Evolutionary conservation across 1,140 invertebrate genomes (phyloP), one percentile per base, ranked within the genome.

Genomic region (Hycleus cichorii): DNA sequence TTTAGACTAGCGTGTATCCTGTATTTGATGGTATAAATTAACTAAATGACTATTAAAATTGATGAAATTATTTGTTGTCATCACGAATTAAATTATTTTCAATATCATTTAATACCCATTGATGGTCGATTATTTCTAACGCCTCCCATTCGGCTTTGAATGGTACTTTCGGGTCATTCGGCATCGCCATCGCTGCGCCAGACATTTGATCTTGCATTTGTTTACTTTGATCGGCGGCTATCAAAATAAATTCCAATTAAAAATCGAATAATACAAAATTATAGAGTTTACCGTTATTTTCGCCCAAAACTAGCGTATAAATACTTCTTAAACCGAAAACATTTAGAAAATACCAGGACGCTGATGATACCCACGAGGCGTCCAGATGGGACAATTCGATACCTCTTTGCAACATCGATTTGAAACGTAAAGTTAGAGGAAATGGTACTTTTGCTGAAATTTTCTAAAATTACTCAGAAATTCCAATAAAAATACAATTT

Each of bases 141-240:
- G 95, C 95, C 78, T 99, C 97, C 96, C 96, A 99, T 77, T 99
- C 97, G 0, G 95, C 93, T 76, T 99, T 99, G 72, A 99, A 99
- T 1, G 96, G 96, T 47, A 93, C 93, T 77, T 97, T 97, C 4
- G 96, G 94, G 80, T 99, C 97, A 44, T 89, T 91, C 3, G 95
- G 95, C 86, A 97, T 95, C 1, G 92, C 89, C 86, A 95, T 93
- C 0, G 95, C 95, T 3, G 93, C 91, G 5, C 93, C 95, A 1
- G 92, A 94, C 84, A 98, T 97, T 77, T 98, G 95, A 70, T 98
- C 95, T 72, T 98, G 95, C 83, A 98, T 91, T n/a, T 93, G 84
- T 68, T 91, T 85, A 0, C 93, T 93, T 68, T 97, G 93, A 77
- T 98, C 95, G 4, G 96, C 95, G 68, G 95, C 86, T 84, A 18